Evolutionary conservation across 2,797 vertebrate species (phyloP).

Genomic region (Spinus pinus): DNA sequence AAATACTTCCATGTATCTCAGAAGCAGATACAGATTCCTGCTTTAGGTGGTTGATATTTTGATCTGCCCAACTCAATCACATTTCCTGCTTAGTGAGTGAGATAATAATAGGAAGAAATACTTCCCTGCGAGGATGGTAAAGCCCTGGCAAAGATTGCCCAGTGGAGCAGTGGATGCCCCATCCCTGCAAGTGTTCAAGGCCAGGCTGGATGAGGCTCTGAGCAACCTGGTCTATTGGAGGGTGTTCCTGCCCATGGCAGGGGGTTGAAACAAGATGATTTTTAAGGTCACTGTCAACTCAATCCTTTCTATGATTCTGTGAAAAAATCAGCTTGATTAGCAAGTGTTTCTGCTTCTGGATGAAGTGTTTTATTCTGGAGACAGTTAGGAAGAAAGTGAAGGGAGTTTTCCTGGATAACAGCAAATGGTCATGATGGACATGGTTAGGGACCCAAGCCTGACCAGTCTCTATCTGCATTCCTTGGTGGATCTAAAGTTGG

Average conservation of each 20-base stretch:
- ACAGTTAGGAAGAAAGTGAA: background rate
- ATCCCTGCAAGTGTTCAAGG: background rate
- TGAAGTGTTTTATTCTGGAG: background rate
- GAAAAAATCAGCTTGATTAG: background rate
- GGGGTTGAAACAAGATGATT: background rate
- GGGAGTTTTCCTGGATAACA: background rate
- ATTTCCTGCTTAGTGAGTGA: background rate
- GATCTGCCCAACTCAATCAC: background rate
- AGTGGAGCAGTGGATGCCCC: background rate
- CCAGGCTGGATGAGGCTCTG: background rate
- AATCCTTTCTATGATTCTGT: background rate
- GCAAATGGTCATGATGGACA: fast-evolving
- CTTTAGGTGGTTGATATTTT: background rate
- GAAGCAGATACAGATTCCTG: background rate
- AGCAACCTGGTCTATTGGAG: background rate
- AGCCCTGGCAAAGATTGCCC: background rate
- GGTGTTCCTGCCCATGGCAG: background rate
- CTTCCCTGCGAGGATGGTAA: background rate
- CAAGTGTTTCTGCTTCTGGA: background rate
- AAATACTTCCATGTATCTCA: background rate
- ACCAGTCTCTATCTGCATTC: background rate
- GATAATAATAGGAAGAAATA: background rate
- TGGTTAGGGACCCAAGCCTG: background rate
- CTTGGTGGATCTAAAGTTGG: background rate
- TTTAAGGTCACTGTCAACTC: background rate